Conservation (phyloP, 2,113 vertebrate species). For the Oxyruncus cristatus region DNA sequence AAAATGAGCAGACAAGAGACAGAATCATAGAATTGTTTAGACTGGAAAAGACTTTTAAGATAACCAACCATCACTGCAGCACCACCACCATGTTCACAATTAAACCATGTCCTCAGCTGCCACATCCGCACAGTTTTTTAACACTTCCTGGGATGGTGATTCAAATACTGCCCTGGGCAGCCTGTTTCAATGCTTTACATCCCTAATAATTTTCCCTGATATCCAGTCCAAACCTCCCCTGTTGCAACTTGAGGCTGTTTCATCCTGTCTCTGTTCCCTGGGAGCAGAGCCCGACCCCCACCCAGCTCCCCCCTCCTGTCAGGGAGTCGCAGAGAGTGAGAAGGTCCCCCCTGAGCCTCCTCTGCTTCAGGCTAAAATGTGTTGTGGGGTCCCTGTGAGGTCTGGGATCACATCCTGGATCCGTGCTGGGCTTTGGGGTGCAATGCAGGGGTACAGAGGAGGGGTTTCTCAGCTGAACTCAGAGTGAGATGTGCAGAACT, state of each 20-base stretch:
- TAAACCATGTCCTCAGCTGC: not conserved
- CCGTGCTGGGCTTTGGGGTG: not conserved
- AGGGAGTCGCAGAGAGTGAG: not conserved
- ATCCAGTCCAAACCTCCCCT: not conserved
- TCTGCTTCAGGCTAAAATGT: not conserved
- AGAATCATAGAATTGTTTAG: not conserved
- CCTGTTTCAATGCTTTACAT: not conserved
- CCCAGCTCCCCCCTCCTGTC: accelerated
- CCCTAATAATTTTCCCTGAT: not conserved
- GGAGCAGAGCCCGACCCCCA: accelerated
- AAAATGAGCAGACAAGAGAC: not conserved
- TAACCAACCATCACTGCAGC: not conserved
- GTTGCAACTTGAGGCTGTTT: not conserved
- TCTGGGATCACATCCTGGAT: not conserved
- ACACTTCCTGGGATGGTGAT: not conserved
- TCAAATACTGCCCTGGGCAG: not conserved
- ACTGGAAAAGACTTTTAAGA: not conserved
- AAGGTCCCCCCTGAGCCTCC: not conserved
- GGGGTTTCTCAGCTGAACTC: not conserved
- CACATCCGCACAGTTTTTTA: not conserved
- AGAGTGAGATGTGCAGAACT: not conserved
- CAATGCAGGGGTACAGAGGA: not conserved
- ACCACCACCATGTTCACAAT: not conserved
- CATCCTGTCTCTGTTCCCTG: not conserved
- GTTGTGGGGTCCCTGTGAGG: not conserved